phyloP scores from a whole-genome alignment of 2,888 invertebrate genomes.

The Diploptera punctata region DNA sequence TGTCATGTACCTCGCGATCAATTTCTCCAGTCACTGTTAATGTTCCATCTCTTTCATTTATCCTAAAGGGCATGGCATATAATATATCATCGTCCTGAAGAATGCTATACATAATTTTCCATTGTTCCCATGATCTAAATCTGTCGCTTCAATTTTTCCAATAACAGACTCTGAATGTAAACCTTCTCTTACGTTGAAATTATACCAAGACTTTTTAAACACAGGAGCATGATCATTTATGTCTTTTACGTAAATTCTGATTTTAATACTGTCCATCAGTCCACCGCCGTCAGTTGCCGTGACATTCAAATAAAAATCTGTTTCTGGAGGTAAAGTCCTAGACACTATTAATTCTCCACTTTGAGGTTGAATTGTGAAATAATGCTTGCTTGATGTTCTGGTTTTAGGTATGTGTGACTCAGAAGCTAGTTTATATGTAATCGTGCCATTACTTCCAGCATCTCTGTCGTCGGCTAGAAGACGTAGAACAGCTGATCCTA shows the following conservation, averaged over 20 bases:
- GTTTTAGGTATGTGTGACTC: constrained; percentile 57
- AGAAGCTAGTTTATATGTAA: constrained; percentile 73
- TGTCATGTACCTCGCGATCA: constrained; percentile 74
- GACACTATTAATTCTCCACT: constrained; percentile 79
- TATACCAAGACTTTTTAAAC: constrained; percentile 83
- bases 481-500: constrained; percentile 73
- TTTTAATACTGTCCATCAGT: constrained; percentile 70
- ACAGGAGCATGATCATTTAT: constrained; percentile 85
- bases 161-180: constrained; percentile 72
- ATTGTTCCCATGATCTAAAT: constrained; percentile 81
- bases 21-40: constrained; percentile 75
- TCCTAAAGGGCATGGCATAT: constrained; percentile 67
- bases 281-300: constrained; percentile 80
- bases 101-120: constrained; percentile 75
- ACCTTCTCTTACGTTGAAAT: constrained; percentile 82
- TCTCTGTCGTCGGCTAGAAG: constrained; percentile 77
- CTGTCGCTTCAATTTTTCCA: constrained; percentile 78
- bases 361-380: constrained; percentile 76
- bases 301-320: constrained; percentile 76
- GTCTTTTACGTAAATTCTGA: constrained; percentile 77
- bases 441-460: constrained; percentile 70
- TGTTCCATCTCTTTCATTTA: constrained; percentile 71
- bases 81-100: constrained; percentile 51
- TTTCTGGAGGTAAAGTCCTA: constrained; percentile 73
- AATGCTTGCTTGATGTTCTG: constrained; percentile 60